Evolutionary conservation across 2,113 vertebrate genomes (phyloP).

Genomic region (Pantherophis guttatus): DNA sequence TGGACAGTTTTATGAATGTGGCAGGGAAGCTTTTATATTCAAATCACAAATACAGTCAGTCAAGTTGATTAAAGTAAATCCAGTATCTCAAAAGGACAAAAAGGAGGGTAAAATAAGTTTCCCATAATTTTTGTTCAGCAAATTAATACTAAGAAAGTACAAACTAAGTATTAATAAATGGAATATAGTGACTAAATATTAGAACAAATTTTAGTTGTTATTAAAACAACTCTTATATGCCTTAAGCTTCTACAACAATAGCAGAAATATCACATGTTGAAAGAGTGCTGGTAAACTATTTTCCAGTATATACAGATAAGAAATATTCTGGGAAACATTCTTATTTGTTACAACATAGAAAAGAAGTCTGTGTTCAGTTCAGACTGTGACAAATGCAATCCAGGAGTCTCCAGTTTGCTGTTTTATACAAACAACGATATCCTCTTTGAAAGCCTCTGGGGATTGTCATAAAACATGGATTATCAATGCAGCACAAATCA

Average conservation of each 20-base stretch:
- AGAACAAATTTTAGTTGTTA: not conserved
- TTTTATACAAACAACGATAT: not conserved
- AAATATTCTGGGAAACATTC: not conserved
- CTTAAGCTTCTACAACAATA: not conserved
- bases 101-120: not conserved
- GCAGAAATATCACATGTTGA: not conserved
- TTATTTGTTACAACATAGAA: not conserved
- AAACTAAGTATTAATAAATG: not conserved
- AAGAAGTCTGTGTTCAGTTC: not conserved
- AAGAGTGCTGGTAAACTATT: not conserved
- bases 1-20: not conserved
- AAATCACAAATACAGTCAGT: not conserved
- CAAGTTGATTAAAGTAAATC: not conserved
- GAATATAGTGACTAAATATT: too few species aligned
- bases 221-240: not conserved
- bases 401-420: not conserved
- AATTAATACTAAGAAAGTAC: not conserved
- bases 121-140: not conserved
- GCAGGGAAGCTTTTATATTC: not conserved
- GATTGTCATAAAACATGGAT: not conserved
- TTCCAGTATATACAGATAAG: not conserved
- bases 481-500: not conserved
- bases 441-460: not conserved
- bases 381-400: not conserved
- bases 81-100: not conserved